phyloP scores from a whole-genome alignment of 2,797 vertebrate species.

The Micropoecilia bifurca region DNA sequence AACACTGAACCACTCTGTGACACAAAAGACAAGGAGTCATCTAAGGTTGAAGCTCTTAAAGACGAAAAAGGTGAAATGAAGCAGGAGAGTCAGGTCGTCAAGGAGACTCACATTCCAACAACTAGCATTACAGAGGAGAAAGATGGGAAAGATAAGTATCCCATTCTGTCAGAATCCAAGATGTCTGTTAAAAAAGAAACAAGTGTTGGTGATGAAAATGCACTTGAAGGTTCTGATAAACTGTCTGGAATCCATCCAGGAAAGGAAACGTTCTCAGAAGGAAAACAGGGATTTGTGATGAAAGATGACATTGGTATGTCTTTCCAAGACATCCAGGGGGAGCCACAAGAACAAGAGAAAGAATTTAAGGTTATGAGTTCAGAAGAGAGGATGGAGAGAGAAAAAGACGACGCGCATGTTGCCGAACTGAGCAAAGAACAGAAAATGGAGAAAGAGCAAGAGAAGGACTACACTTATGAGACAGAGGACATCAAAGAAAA shows the following conservation, averaged over 20 bases:
- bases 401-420: conserved; percentile 75
- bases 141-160: conserved; percentile 32
- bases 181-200: conserved; percentile 35
- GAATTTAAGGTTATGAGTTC: conserved; percentile 22
- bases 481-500: conserved; percentile 57
- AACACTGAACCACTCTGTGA: conserved; percentile 16
- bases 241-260: conserved; percentile 31
- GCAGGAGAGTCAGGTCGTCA: background rate
- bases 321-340: conserved; percentile 22
- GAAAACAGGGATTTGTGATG: conserved; percentile 20
- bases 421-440: conserved; percentile 79
- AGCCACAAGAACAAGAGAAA: conserved; percentile 29
- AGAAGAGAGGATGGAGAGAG: conserved; percentile 68
- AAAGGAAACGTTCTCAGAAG: conserved; percentile 20
- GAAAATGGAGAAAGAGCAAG: conserved; percentile 79
- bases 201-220: conserved; percentile 17
- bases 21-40: conserved; percentile 16
- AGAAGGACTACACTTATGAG: conserved; percentile 71
- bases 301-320: conserved; percentile 33
- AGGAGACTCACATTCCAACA: conserved; percentile 11
- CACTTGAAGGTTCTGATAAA: conserved; percentile 19
- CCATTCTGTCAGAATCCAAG: conserved; percentile 32
- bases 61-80: conserved; percentile 30
- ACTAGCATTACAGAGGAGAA: conserved; percentile 30
- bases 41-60: conserved; percentile 24